Evolutionary conservation across 2,888 invertebrate genomes (phyloP), one percentile per base, ranked within the genome.

Genomic region (Liodrosophila aerea): DNA sequence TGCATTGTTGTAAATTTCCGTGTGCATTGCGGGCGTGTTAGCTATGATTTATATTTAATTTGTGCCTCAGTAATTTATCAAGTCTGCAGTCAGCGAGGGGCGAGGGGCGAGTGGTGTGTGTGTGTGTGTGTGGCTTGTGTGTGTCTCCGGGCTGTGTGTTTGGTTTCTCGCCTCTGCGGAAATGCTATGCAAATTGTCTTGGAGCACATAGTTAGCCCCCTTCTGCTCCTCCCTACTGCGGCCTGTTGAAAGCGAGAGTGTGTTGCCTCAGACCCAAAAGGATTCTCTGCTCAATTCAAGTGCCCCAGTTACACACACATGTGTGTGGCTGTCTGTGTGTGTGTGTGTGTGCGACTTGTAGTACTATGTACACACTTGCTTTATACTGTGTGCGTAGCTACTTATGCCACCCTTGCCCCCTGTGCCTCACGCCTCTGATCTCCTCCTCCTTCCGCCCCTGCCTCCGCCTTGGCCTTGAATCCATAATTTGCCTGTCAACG

Each of bases 401-500:
- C 22, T 22, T 22, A 22, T 22, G 22, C 22, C n/a, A n/a, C n/a
- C n/a, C 5, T 5, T 22, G 22, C 22, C 22, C 5, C 22, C 5
- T 22, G 22, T 22, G 5, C 22, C 22, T 22, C 2, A 2, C 22
- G 22, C 22, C 22, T 5, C 22, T n/a, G n/a, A n/a, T n/a, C 22
- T 22, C 5, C 22, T n/a, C 22, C 22, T 39, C 16, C 11, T 13
- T 16, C 13, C 15, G 22, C 15, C 12, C 27, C 29, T 60, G 52
- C 50, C 41, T 34, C 27, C 36, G 37, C 41, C 18, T 16, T 67
- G 86, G 76, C 81, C 81, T 81, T 81, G 81, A 85, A 80, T 83
- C 76, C 84, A 80, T 81, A 81, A 84, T 82, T 76, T 81, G 86
- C 81, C 82, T 82, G 81, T 86, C 81, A 82, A 66, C 85, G 68